phyloP scores from a whole-genome alignment of 2,113 vertebrate genomes.

The Pycnonotus jocosus region DNA sequence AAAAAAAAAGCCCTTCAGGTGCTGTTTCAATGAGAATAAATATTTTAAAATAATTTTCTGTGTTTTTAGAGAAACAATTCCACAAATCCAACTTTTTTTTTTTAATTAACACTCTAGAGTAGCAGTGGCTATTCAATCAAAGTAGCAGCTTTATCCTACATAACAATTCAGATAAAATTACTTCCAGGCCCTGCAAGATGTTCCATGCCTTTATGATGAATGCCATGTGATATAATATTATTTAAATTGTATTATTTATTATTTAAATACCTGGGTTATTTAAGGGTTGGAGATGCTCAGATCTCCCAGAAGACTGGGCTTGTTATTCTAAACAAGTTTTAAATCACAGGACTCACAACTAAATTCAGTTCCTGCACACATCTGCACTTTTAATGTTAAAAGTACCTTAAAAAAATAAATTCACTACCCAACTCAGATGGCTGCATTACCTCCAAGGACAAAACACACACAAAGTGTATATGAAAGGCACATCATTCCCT shows the following conservation, averaged over 20 bases:
- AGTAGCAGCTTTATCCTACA: background rate
- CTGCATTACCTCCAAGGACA: background rate
- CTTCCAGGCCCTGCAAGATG: background rate
- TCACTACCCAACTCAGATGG: background rate
- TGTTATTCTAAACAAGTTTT: background rate
- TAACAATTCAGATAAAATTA: background rate
- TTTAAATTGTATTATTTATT: background rate
- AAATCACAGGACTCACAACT: background rate
- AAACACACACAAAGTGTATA: background rate
- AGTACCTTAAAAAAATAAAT: background rate
- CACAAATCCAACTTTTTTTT: background rate
- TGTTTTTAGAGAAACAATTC: background rate
- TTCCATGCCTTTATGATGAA: background rate
- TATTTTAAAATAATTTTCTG: background rate
- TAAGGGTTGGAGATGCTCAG: background rate
- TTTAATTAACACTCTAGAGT: background rate
- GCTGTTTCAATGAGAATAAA: background rate
- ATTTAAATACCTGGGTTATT: background rate
- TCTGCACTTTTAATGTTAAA: background rate
- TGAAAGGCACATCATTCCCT: background rate
- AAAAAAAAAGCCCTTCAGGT: background rate
- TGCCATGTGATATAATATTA: background rate
- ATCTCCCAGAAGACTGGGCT: accelerated
- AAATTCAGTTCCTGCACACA: background rate
- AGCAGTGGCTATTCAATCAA: background rate